Evolutionary conservation across 2,113 vertebrate genomes (phyloP).

Genomic region (Ceuthmochares aereus): DNA sequence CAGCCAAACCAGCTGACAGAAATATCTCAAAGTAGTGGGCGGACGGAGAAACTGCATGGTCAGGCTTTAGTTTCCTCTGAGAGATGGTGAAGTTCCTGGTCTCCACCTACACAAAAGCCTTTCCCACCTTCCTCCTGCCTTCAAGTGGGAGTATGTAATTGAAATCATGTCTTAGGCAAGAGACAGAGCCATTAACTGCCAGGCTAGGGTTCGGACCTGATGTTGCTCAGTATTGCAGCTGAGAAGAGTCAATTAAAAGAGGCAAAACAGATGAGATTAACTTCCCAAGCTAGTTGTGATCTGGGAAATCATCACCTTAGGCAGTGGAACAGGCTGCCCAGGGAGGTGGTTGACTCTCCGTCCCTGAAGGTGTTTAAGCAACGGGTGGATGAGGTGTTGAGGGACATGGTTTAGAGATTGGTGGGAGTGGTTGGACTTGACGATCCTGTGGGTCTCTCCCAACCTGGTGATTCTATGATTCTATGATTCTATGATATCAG

Average conservation of each 20-base stretch:
- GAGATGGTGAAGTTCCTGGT: not conserved
- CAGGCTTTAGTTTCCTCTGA: not conserved
- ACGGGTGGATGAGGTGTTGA: too few species aligned
- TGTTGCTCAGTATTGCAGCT: not conserved
- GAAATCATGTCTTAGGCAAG: not conserved
- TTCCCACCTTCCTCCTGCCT: not conserved
- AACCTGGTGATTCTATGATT: too few species aligned
- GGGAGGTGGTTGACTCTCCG: too few species aligned
- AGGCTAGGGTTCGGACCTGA: not conserved
- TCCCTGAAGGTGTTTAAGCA: too few species aligned
- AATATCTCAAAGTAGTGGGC: not conserved
- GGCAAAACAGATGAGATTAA: not conserved
- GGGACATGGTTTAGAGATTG: too few species aligned
- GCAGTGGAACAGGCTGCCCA: too few species aligned
- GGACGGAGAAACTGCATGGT: not conserved
- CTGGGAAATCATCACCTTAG: not conserved
- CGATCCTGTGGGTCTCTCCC: too few species aligned
- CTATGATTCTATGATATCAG: too few species aligned
- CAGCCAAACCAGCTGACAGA: not conserved
- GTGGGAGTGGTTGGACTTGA: too few species aligned
- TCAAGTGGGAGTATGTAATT: rapidly evolving
- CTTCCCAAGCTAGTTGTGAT: not conserved
- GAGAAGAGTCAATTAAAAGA: not conserved
- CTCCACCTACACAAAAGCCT: not conserved
- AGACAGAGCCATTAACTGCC: not conserved